Evolutionary conservation across 1,140 invertebrate genomes (phyloP).

Genomic region (Centruroides sculpturatus): DNA sequence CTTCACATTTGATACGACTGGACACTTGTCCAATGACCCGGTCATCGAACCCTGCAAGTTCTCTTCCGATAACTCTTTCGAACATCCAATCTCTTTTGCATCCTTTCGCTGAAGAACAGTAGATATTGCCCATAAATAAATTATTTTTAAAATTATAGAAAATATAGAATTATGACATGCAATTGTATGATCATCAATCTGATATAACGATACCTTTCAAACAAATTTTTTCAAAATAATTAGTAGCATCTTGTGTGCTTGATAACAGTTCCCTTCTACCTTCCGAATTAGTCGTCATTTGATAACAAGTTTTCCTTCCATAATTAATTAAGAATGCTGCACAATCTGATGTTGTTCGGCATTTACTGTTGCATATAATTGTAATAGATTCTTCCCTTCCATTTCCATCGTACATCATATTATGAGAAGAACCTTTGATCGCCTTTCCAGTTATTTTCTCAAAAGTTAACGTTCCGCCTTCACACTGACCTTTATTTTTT

Average conservation of each 20-base stretch:
- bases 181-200: background rate
- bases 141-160: background rate
- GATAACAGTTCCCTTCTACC: background rate
- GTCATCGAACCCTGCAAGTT: conserved; percentile 30
- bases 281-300: background rate
- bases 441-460: background rate
- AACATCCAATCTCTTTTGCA: conserved; percentile 29
- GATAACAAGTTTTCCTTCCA: background rate
- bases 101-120: conserved; percentile 2
- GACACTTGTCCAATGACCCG: conserved; percentile 23
- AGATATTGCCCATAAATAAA: background rate
- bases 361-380: background rate
- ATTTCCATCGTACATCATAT: background rate
- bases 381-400: background rate
- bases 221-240: conserved; percentile 23
- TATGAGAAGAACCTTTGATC: background rate
- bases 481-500: background rate
- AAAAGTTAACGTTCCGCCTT: background rate
- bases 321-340: background rate
- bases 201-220: conserved; percentile 11
- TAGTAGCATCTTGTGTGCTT: conserved; percentile 15
- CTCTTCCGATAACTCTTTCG: conserved; percentile 29
- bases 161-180: background rate
- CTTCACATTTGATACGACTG: conserved; percentile 33
- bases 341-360: background rate